Evolutionary conservation across 2,113 vertebrate genomes (phyloP), one percentile per base, ranked within the genome.

Genomic region (Heteronetta atricapilla): DNA sequence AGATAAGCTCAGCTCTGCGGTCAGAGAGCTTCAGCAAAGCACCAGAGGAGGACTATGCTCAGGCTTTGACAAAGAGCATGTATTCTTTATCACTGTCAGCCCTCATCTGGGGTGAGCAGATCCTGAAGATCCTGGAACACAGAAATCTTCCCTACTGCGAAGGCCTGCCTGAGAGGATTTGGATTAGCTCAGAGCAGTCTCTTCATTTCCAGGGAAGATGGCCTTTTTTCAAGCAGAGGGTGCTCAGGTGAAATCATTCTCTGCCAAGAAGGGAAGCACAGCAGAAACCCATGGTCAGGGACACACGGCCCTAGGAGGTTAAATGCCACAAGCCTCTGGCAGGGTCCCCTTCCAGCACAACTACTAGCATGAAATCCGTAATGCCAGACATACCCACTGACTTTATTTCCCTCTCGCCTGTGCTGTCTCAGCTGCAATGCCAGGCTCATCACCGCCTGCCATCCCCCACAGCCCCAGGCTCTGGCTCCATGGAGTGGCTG

Each of bases 61-160:
- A 38, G 34, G 28, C 28, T 76, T 66, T 53, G 58, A 34, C 55
- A 53, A 64, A 22, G 13, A 50, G 13, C 2, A 0, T 0, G 0
- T 19, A 5, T 18, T 10, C 40, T 75, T 60, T 66, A 21, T 55
- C 62, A 3, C 68, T 38, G 56, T 55, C 73, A 70, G 10, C 31
- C 52, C 28, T 52, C 34, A 70, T 16, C 23, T 25, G 31, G 33
- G 25, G 68, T 74, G 70, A 82, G 1, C 70, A 73, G 70, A 52
- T 58, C 48, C 44, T 17, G 44, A 79, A 70, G 68, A 75, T 64
- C 56, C 34, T 34, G 52, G 34, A 70, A n/a, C 2, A 0, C 6
- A 50, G 73, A 80, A 90, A 80, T 62, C 63, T 87, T 56, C 44
- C 46, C n/a, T 70, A 34, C 62, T 75, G 50, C 62, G 66, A 75